Evolutionary conservation across 2,888 invertebrate genomes (phyloP), one percentile per base, ranked within the genome.

Genomic region (Teleiodes luculella): DNA sequence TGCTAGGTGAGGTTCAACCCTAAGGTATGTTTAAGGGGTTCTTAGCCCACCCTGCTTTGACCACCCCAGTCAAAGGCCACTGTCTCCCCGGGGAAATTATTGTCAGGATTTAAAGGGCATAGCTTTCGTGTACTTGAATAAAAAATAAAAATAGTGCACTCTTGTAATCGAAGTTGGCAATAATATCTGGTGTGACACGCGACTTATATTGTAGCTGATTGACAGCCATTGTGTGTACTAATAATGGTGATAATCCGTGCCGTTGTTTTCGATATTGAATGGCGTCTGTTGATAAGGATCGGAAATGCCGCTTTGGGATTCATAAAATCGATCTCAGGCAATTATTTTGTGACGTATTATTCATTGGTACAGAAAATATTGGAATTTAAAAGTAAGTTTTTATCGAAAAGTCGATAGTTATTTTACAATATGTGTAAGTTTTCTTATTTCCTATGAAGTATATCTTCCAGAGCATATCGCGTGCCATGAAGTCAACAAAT

Each of bases 81-180:
- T 67, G 65, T 70, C 71, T 78, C 90, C 80, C 90, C 52, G 62
- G 90, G 90, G 90, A 90, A 90, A 90, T 90, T 87, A 90, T 89
- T 85, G 88, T 86, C 84, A 83, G 89, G 89, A 86, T 90, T 90
- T 90, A 89, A 89, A 90, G 90, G 90, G 88, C 86, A 86, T 76
- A 80, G 81, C 85, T 85, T 82, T 80, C 80, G 80, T 70, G 67
- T 72, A 86, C 76, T 75, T 78, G 85, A 75, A 86, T 87, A 87
- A 67, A 67, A 84, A 81, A 76, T 75, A 86, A 86, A 87, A 67
- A 67, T 86, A 84, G 80, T 76, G 74, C 78, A 77, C 79, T 80
- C 75, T 78, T 80, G 76, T 81, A 82, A 82, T 82, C 77, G 74
- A 80, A 37, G 67, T 74, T 74, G 72, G 76, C 71, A 68, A 70